A percentile compares a stretch with the other conserved stretches of the same genome.
phyloP scores from a whole-genome alignment of 2,888 invertebrate species.

The Agrochola circellaris region DNA sequence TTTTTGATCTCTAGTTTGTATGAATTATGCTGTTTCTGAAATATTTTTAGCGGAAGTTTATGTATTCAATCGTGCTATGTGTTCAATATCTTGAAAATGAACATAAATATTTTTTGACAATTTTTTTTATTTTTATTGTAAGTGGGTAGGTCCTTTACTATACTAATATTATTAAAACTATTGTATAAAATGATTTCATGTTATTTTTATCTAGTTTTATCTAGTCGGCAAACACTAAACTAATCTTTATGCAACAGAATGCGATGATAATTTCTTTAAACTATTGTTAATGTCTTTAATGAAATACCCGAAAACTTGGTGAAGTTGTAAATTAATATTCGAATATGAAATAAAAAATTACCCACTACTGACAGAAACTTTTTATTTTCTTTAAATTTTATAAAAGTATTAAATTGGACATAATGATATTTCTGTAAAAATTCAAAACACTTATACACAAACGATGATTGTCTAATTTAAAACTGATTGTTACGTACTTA shows the following conservation, averaged over 20 bases:
- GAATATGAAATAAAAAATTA: background rate
- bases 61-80: no score
- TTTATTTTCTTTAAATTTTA: no score
- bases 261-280: background rate
- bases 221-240: constrained; percentile 18
- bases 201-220: constrained; percentile 11
- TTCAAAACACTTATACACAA: background rate
- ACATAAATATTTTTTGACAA: constrained; percentile 4
- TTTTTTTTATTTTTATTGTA: background rate
- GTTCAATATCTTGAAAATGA: background rate
- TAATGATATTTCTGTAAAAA: background rate
- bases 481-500: background rate
- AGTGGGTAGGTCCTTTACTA: background rate
- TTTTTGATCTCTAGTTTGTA: constrained; percentile 53
- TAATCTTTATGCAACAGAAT: background rate
- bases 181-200: constrained; percentile 17
- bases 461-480: background rate
- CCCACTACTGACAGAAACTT: background rate
- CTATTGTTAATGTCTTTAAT: background rate
- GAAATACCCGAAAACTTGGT: background rate
- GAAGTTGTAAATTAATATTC: background rate
- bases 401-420: background rate
- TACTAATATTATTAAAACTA: background rate
- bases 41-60: background rate
- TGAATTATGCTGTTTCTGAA: constrained; percentile 3